A percentile compares a stretch with the other conserved stretches of the same genome.
Evolutionary conservation across 1,140 invertebrate genomes (phyloP).

Genomic region (Zophobas morio): DNA sequence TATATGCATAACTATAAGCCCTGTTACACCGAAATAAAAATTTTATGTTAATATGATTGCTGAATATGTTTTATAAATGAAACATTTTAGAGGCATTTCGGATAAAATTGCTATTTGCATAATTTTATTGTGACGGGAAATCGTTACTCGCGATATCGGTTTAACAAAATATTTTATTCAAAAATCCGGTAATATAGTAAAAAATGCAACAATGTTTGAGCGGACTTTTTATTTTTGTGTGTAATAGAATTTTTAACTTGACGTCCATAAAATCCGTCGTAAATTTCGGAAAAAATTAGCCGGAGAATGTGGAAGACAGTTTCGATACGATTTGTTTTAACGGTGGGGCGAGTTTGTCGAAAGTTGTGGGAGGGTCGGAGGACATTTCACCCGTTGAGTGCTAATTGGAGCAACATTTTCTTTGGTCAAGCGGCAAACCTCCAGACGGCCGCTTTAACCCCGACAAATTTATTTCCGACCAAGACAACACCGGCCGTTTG

Average conservation of each 20-base stretch:
- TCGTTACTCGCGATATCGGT: conserved; percentile 48
- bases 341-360: not conserved
- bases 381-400: conserved; percentile 29
- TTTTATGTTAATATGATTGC: conserved; percentile 61
- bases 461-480: conserved; percentile 43
- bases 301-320: conserved; percentile 25
- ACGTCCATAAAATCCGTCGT: conserved; percentile 42
- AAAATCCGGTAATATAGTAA: conserved; percentile 39
- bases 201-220: conserved; percentile 36
- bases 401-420: conserved; percentile 45
- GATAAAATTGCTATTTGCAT: conserved; percentile 63
- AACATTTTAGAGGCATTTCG: conserved; percentile 62
- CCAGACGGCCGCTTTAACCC: conserved; percentile 24
- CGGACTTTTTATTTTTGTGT: conserved; percentile 35
- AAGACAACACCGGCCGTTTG: conserved; percentile 42
- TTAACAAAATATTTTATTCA: conserved; percentile 42
- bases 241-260: conserved; percentile 42
- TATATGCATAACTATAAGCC: conserved; percentile 58
- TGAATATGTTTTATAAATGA: conserved; percentile 63
- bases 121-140: conserved; percentile 62
- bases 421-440: conserved; percentile 37
- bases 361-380: conserved; percentile 7
- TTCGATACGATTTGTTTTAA: conserved; percentile 17
- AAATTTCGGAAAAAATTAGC: conserved; percentile 44
- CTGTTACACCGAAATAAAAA: conserved; percentile 59